Conservation (phyloP, 2,797 vertebrate genomes). For the Oophaga sylvatica region DNA sequence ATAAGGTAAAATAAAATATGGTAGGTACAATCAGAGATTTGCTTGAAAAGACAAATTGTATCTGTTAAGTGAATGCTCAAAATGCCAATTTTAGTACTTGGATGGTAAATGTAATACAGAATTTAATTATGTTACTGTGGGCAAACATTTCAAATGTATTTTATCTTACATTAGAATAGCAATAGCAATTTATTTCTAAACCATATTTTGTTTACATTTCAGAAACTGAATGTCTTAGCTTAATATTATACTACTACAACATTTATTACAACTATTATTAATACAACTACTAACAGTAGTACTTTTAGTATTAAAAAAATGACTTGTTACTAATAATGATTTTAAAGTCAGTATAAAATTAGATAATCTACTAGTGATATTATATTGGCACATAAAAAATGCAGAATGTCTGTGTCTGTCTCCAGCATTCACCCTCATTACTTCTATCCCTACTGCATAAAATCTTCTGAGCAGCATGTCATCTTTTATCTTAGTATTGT, state of each 20-base stretch:
- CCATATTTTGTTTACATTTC: not conserved
- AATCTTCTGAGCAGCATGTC: too few relatives aligned
- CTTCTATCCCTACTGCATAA: too few relatives aligned
- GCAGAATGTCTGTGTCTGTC: too few relatives aligned
- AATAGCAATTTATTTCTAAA: not conserved
- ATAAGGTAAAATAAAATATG: constrained; percentile 53
- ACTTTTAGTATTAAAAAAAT: too few relatives aligned
- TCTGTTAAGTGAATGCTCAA: constrained; percentile 53
- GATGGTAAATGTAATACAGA: constrained; percentile 37
- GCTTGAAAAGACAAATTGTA: constrained; percentile 53
- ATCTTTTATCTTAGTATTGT: too few relatives aligned
- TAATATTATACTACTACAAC: not conserved
- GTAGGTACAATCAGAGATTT: constrained; percentile 49
- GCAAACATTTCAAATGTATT: constrained; percentile 43
- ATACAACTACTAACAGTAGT: not conserved
- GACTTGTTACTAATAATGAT: too few relatives aligned
- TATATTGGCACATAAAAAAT: too few relatives aligned
- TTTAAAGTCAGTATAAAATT: too few relatives aligned
- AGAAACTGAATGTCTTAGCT: not conserved
- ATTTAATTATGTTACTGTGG: constrained; percentile 47
- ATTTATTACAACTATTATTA: not conserved
- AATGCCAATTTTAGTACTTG: constrained; percentile 52
- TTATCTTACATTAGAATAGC: not conserved
- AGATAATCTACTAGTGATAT: too few relatives aligned
- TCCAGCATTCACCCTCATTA: too few relatives aligned